Base-by-base conservation (phyloP, 2,888 invertebrate species). In the Physocephala rufipes region DNA sequence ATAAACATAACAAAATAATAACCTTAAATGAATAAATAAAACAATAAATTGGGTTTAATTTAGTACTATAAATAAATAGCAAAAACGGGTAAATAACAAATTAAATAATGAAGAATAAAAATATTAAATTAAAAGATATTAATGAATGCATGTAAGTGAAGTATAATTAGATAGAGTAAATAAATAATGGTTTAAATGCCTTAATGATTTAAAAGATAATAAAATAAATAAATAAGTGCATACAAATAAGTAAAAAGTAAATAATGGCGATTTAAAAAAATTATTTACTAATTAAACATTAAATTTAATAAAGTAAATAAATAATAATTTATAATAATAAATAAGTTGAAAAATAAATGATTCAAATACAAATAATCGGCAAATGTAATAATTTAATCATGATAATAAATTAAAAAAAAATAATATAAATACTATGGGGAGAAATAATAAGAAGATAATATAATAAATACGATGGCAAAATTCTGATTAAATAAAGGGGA, bases 11-110 rank as follows among this genome's bases (percentile, higher is more conserved):
- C 26, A 15, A 51, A 51, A 51, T 7, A 19, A 47, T 13, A 51
- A 51, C n/a, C n/a, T 36, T 43, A 62, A 62, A 61, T n/a, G 43
- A 43, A 28, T 43, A 19, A 66, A 66, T 55, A 61, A 51, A 61
- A 68, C 45, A 36, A 61, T 51, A 62, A 69, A 24, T 13, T 51
- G 19, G 19, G 1, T 51, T 19, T 19, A n/a, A 51, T 19, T 51
- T 19, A 19, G 51, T 47, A n/a, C n/a, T n/a, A n/a, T n/a, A n/a
- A n/a, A n/a, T n/a, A n/a, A n/a, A n/a, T n/a, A n/a, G n/a, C n/a
- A n/a, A n/a, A n/a, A n/a, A n/a, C n/a, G n/a, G n/a, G n/a, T n/a
- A n/a, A n/a, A n/a, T n/a, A n/a, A n/a, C n/a, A n/a, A n/a, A n/a
- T n/a, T n/a, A n/a, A n/a, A n/a, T n/a, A n/a, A n/a, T n/a, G n/a